These are phyloP conservation scores for Siphlonurus alternatus DNA, from an alignment of 2,888 invertebrate species.

Conservation along the genomic window DNA sequence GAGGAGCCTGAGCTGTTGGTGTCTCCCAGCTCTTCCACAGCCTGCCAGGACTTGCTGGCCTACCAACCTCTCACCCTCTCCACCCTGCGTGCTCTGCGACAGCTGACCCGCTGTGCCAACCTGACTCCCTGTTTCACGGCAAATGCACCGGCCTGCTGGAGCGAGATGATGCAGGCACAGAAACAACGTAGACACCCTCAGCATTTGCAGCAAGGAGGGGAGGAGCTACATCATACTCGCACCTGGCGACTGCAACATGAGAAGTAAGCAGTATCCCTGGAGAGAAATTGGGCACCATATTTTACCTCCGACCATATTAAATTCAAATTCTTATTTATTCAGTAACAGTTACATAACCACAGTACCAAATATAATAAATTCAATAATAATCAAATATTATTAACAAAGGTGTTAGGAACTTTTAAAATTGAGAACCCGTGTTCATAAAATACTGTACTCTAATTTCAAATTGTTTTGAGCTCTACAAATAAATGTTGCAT, in stretches of 20 bases:
- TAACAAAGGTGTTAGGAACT: no score
- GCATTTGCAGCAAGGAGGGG: slow-evolving; percentile 44
- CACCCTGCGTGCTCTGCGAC: slow-evolving; percentile 44
- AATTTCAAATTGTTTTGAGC: no score
- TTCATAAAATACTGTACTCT: no score
- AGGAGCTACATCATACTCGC: slow-evolving; percentile 55
- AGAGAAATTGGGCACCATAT: not conserved
- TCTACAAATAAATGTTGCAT: not conserved
- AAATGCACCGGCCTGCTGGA: slow-evolving; percentile 87
- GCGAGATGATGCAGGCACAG: slow-evolving; percentile 80
- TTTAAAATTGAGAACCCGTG: no score
- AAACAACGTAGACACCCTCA: slow-evolving; percentile 78
- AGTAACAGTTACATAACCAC: no score
- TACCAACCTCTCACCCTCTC: slow-evolving; percentile 21
- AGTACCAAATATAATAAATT: no score
- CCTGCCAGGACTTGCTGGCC: not conserved
- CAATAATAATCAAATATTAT: no score
- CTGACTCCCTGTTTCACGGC: slow-evolving; percentile 57
- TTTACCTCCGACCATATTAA: no score
- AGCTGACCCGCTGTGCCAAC: slow-evolving; percentile 59
- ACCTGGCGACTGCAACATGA: slow-evolving; percentile 82
- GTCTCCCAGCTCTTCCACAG: not conserved
- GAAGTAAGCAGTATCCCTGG: slow-evolving; percentile 31
- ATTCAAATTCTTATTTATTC: no score
- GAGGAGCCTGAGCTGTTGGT: slow-evolving; percentile 1